Evolutionary conservation across 2,797 vertebrate species (phyloP).

Genomic region (Falco cherrug): DNA sequence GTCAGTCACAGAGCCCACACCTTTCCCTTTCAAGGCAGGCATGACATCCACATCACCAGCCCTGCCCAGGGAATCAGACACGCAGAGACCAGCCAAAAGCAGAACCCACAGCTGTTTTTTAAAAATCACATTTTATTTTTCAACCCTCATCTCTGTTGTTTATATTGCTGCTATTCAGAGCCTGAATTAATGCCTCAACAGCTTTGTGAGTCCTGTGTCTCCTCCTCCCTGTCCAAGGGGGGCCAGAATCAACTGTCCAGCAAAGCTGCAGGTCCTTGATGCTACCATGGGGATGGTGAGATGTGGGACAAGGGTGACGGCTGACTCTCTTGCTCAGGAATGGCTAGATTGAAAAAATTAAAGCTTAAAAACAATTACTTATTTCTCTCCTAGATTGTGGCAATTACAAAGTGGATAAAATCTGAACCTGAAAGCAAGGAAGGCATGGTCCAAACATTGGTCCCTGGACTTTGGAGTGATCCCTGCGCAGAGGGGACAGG

Average conservation of each 20-base stretch:
- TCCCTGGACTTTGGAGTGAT: neutral
- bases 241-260: neutral
- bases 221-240: neutral
- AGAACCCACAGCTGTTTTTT: neutral
- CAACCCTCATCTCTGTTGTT: neutral
- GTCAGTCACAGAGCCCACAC: neutral
- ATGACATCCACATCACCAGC: fast-evolving
- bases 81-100: neutral
- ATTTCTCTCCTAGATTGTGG: neutral
- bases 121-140: conserved; percentile 36
- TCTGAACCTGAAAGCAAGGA: neutral
- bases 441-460: neutral
- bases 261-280: neutral
- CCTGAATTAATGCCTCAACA: neutral
- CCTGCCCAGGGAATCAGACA: neutral
- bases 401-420: neutral
- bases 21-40: neutral
- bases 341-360: neutral
- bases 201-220: neutral
- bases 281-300: neutral
- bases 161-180: neutral
- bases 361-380: neutral
- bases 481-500: neutral
- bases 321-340: neutral
- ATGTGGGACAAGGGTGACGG: neutral